phyloP scores from a whole-genome alignment of 2,888 invertebrate genomes.

The Clepsis dumicolana region DNA sequence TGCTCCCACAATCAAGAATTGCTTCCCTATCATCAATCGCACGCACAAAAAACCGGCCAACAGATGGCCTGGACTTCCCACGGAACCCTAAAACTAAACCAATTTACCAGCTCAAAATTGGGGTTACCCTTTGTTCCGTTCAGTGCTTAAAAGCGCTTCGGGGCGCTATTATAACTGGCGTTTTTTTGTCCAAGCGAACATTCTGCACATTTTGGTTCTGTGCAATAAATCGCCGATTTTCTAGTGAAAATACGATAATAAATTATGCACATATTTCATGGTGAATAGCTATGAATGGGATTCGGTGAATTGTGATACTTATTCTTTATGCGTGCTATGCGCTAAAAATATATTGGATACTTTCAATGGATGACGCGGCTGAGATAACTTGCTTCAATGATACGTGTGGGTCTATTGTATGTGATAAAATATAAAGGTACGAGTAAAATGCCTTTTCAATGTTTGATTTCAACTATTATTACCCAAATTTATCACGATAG shows the following conservation, averaged over 20 bases:
- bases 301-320: neutral
- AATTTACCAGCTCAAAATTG: constrained; percentile 32
- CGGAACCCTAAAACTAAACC: constrained; percentile 26
- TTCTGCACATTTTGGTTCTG: constrained; percentile 46
- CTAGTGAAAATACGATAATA: constrained; percentile 47
- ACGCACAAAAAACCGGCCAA: constrained; percentile 1
- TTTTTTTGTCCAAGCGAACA: constrained; percentile 56
- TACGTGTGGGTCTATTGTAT: neutral
- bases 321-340: neutral
- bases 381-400: neutral
- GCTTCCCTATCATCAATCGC: constrained; percentile 8
- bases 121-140: constrained; percentile 40
- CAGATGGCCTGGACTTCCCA: constrained; percentile 15
- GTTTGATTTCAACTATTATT: too few species aligned
- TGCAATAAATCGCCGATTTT: constrained; percentile 50
- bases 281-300: constrained; percentile 11
- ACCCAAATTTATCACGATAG: too few species aligned
- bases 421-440: neutral
- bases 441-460: neutral
- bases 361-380: too few species aligned
- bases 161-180: constrained; percentile 61
- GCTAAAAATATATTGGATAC: too few species aligned
- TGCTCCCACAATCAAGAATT: constrained; percentile 1
- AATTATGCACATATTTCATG: constrained; percentile 34
- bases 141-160: constrained; percentile 53